Evolutionary conservation across 2,797 vertebrate species (phyloP), one percentile per base, ranked within the genome.

Genomic region (Todus mexicanus): DNA sequence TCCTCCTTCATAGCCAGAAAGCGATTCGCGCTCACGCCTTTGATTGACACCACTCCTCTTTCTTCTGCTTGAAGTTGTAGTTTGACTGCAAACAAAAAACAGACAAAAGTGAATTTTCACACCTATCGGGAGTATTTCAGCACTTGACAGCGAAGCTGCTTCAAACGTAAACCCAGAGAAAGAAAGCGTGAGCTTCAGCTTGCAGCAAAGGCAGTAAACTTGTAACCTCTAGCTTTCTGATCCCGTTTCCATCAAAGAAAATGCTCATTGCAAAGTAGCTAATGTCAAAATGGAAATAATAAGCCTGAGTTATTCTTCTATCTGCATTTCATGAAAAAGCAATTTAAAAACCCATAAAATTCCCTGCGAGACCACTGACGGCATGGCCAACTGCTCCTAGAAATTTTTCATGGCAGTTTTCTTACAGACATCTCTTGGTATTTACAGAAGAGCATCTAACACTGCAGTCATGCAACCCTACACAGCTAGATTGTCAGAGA

Each of bases 1-100:
- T 99, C 99, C 92, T 98, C 98, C 97, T 98, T 99, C 99, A 99
- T 99, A 25, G 99, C 99, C 93, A 99, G 98, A 88, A 99, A 99
- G 53, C 99, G 98, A 96, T 99, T 99, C 2, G 99, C 98, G 40
- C 97, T 98, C 19, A 99, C 94, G 11, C 99, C 99, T 96, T 99
- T 99, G 97, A 99, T 99, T 57, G 99, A 98, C 78, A 99, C 98
- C 63, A 99, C 99, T 43, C 99, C 99, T 93, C 98, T 98, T 4
- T 99, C 98, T 85, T 99, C 99, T 3, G 99, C 99, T 97, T 99
- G 99, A 42, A 99, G 98, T 51, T 99, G 98, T 79, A 99, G 98
- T 94, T 99, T 99, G 95, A 99, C 99, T 99, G 94, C 2, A 2
- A 87, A 93, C 51, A 14, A 9, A 48, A 35, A 54, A 15, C 73